Evolutionary conservation across 2,797 vertebrate genomes (phyloP).

Genomic region (Lacerta viridis): DNA sequence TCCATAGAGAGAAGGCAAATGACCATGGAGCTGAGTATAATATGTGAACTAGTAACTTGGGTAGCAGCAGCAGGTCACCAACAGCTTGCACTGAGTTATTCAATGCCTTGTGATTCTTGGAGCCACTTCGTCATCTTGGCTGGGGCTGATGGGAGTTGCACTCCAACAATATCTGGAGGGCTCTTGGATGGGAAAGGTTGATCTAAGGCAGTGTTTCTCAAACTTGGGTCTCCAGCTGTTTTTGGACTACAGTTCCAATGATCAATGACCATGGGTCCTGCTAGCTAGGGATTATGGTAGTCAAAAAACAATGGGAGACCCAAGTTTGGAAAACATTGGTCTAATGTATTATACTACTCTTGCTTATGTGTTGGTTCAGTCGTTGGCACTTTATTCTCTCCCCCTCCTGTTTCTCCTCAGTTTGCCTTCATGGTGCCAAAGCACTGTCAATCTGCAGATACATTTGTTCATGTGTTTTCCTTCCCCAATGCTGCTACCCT

Average conservation of each 20-base stretch:
- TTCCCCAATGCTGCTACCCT: neutral
- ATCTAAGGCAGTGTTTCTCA: no score
- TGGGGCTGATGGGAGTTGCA: no score
- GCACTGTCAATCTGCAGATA: neutral
- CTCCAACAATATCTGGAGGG: no score
- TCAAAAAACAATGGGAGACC: no score
- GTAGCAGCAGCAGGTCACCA: neutral
- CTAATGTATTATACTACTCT: neutral
- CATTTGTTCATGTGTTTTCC: neutral
- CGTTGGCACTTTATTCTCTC: neutral
- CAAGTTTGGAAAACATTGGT: no score
- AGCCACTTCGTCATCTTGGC: neutral
- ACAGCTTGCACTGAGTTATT: neutral
- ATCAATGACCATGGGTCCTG: no score
- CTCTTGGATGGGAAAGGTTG: no score
- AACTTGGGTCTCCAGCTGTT: no score
- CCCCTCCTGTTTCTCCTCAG: neutral
- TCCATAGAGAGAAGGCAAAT: neutral
- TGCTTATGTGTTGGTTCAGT: constrained; percentile 1
- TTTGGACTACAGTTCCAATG: no score
- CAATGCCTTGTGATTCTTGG: neutral
- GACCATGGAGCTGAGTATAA: neutral
- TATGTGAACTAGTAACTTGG: neutral
- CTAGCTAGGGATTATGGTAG: no score
- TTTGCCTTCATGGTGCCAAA: neutral